Base-by-base conservation (phyloP, 2,797 vertebrate species). In the Hemitrygon akajei region DNA sequence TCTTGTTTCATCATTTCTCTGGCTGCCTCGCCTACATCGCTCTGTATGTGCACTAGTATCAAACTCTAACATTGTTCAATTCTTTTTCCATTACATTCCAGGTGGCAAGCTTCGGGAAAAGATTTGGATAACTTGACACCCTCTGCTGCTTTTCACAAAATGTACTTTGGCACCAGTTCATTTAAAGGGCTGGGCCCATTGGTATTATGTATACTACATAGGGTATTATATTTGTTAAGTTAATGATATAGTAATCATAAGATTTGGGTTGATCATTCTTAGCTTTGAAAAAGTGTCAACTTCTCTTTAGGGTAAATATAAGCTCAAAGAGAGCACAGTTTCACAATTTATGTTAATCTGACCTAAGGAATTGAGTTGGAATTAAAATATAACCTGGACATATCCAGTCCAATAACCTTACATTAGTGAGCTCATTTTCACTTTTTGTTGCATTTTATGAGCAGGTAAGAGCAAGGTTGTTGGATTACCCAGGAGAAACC, bases 1-100 rank as follows among this genome's bases (percentile, higher is more conserved):
- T 94, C 97, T 98, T 18, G 95, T 96, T 91, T 98, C 98, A 9
- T 98, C 98, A 2, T 98, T 98, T 96, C 96, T 99, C 94, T 99
- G 98, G 98, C 96, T 97, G 5, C 96, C 97, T 30, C 96, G 98
- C 94, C 96, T 98, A 47, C 97, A 99, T 76, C 75, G 95, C 94
- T 99, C 98, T 9, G 98, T 99, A 96, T 98, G 98, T 96, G 94
- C 87, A 91, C 11, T 93, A 73, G 66, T 27, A 30, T 69, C 10
- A 92, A 76, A 75, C n/a, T 56, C 11, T 93, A 71, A 20, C 6
- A 30, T 40, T 56, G 25, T 5, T 25, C 3, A 71, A 37, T 14
- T 4, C n/a, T 40, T 91, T 47, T 73, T 73, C 47, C 37, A 76
- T 76, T 75, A 58, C 27, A 76, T 93, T 75, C 40, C 40, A 75